Evolutionary conservation across 2,888 invertebrate species (phyloP).

Genomic region (Dilophus febrilis): DNA sequence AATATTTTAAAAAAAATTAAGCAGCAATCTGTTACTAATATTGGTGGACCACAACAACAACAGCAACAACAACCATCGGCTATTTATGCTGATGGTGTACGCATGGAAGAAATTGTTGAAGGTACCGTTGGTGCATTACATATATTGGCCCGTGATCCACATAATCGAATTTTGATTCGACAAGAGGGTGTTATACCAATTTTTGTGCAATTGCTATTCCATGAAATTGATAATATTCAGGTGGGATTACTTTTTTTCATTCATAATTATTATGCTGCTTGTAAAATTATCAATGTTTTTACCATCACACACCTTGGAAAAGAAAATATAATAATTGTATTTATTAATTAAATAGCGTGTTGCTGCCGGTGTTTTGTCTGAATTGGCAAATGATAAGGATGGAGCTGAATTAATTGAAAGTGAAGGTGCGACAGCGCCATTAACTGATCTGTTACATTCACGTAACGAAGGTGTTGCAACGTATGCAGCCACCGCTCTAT

Average conservation of each 20-base stretch:
- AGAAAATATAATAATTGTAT: too few relatives aligned
- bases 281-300: too few relatives aligned
- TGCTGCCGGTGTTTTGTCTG: slow-evolving; percentile 92
- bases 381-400: slow-evolving; percentile 90
- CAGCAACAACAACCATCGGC: slow-evolving; percentile 28
- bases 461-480: slow-evolving; percentile 97
- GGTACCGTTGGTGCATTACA: slow-evolving; percentile 96
- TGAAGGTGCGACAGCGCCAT: slow-evolving; percentile 88
- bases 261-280: too few relatives aligned
- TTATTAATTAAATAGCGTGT: too few relatives aligned
- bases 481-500: slow-evolving; percentile 92
- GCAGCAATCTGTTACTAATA: slow-evolving; percentile 75
- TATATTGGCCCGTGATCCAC: slow-evolving; percentile 84
- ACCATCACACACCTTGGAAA: too few relatives aligned
- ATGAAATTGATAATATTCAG: slow-evolving; percentile 90
- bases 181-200: slow-evolving; percentile 87
- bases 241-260: too few relatives aligned
- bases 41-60: slow-evolving; percentile 49
- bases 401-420: slow-evolving; percentile 95
- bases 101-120: slow-evolving; percentile 98
- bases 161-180: slow-evolving; percentile 82
- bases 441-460: slow-evolving; percentile 90
- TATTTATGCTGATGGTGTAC: slow-evolving; percentile 86
- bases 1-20: too few relatives aligned
- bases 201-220: slow-evolving; percentile 90